Evolutionary conservation across 2,797 vertebrate species (phyloP).

Genomic region (Acrocephalus scirpaceus): DNA sequence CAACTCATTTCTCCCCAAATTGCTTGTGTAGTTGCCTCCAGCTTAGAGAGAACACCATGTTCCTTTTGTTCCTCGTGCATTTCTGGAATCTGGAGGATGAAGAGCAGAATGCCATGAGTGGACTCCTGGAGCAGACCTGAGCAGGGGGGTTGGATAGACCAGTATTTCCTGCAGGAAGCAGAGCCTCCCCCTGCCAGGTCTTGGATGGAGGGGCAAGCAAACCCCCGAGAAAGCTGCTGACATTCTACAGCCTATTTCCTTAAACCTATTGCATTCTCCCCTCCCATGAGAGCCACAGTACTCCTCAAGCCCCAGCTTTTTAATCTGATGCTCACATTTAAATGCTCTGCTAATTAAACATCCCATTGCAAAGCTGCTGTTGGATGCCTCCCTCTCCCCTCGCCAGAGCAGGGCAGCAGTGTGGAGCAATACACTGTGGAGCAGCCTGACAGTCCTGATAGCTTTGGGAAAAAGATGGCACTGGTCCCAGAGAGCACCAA

Average conservation of each 20-base stretch:
- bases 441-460: slow-evolving; percentile 39
- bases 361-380: slow-evolving; percentile 14
- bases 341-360: slow-evolving; percentile 39
- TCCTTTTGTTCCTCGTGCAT: neutral
- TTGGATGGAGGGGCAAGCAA: fast-evolving
- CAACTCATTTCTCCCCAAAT: fast-evolving
- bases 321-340: neutral
- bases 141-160: neutral
- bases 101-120: fast-evolving
- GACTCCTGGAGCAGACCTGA: neutral
- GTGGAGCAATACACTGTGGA: neutral
- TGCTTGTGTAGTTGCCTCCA: neutral
- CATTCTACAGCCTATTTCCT: neutral
- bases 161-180: neutral
- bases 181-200: neutral
- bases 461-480: slow-evolving; percentile 36
- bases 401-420: neutral
- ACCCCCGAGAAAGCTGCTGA: neutral
- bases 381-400: neutral
- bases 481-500: slow-evolving; percentile 14
- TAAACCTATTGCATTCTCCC: neutral
- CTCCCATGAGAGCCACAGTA: neutral
- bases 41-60: fast-evolving
- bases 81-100: neutral
- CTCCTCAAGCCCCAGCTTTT: neutral